Conservation (phyloP, 2,797 vertebrate genomes). For the Myoxocephalus aenaeus region DNA sequence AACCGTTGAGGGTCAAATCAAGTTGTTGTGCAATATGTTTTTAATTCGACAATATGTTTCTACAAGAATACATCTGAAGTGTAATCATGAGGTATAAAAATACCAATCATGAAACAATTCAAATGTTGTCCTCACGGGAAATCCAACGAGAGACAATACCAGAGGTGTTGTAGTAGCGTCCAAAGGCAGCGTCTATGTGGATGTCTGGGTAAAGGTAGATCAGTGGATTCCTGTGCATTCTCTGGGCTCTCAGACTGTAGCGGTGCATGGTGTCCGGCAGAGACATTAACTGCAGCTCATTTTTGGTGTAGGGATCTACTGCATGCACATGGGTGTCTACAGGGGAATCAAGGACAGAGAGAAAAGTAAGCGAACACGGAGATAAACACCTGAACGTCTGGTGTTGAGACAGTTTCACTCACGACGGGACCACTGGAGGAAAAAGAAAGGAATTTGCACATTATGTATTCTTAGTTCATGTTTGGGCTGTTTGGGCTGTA, state of each 20-base stretch:
- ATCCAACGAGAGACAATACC: constrained; percentile 41
- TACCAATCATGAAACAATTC: neutral
- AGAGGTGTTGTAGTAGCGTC: constrained; percentile 84
- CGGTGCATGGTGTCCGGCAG: constrained; percentile 88
- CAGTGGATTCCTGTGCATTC: constrained; percentile 87
- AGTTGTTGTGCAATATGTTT: neutral
- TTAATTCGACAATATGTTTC: neutral
- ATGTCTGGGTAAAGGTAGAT: constrained; percentile 91
- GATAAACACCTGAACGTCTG: neutral
- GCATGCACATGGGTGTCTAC: constrained; percentile 83
- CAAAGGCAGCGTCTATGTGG: constrained; percentile 88
- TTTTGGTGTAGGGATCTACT: constrained; percentile 90
- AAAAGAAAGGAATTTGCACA: neutral
- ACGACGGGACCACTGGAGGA: neutral
- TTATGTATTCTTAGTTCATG: neutral
- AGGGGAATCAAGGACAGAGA: neutral
- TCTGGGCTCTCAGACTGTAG: constrained; percentile 87
- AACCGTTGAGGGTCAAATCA: neutral
- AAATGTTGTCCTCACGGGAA: neutral
- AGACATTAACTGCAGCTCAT: constrained; percentile 83
- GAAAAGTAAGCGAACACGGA: neutral
- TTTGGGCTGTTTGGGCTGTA: neutral
- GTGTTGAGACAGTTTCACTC: neutral
- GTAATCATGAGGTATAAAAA: neutral
- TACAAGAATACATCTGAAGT: neutral